These are phyloP conservation scores for Tinea semifulvella DNA, from an alignment of 2,888 invertebrate species.

Conservation along the genomic window DNA sequence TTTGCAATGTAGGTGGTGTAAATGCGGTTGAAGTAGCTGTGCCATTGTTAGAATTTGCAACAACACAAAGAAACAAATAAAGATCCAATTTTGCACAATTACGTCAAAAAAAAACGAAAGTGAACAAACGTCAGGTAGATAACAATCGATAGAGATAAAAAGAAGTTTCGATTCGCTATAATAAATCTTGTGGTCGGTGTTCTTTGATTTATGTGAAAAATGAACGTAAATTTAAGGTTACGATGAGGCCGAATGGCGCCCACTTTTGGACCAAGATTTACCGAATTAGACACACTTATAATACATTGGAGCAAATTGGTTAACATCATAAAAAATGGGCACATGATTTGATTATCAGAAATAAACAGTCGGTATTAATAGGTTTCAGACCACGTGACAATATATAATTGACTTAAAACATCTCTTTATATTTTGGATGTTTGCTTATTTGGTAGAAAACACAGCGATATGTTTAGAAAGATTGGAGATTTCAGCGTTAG, in stretches of 20 bases:
- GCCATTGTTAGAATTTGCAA: conserved; percentile 1
- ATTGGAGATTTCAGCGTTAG: too few species aligned
- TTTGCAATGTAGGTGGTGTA: neutral
- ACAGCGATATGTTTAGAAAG: too few species aligned
- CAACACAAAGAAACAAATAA: neutral
- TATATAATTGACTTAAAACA: too few species aligned
- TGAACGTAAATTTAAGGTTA: conserved; percentile 65
- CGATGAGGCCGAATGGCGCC: conserved; percentile 30
- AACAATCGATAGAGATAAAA: conserved; percentile 26
- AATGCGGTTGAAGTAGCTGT: too few species aligned
- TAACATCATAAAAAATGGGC: too few species aligned
- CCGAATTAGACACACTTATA: conserved; percentile 5
- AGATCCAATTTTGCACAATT: conserved; percentile 8
- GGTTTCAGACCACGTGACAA: too few species aligned
- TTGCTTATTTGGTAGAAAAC: too few species aligned
- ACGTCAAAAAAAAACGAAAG: conserved; percentile 11
- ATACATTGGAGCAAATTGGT: too few species aligned
- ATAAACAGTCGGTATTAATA: too few species aligned
- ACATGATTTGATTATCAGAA: too few species aligned
- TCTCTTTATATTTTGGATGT: too few species aligned
- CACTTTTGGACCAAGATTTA: conserved; percentile 6
- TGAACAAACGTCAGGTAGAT: conserved; percentile 26
- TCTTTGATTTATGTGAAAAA: conserved; percentile 67
- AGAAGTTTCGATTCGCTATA: conserved; percentile 40
- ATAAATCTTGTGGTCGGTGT: conserved; percentile 58